Evolutionary conservation across 2,888 invertebrate genomes (phyloP).

Genomic region (Chesias legatella): DNA sequence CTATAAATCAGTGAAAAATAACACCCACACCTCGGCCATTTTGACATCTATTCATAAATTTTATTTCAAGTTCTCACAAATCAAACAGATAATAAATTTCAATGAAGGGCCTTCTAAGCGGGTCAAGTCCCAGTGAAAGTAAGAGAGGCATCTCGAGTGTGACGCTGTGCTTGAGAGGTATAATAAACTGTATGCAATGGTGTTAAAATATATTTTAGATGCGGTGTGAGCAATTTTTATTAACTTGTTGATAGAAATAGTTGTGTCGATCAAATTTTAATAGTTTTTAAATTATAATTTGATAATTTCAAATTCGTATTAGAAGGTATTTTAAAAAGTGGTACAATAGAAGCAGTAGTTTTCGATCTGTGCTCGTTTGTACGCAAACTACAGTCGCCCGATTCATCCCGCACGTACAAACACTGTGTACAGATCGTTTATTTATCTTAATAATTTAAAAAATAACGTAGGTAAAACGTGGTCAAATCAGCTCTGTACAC

Average conservation of each 20-base stretch:
- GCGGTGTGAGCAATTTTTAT: conserved; percentile 4
- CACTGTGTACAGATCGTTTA: no score
- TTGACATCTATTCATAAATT: conserved; percentile 25
- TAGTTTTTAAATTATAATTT: conserved; percentile 1
- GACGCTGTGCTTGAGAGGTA: conserved; percentile 4
- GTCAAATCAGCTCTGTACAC: no score
- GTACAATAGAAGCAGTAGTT: no score
- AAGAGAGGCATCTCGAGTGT: conserved; percentile 24
- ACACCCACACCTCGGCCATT: conserved; percentile 21
- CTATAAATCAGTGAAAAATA: conserved; percentile 1
- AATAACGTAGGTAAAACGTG: no score
- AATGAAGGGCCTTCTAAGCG: conserved; percentile 45
- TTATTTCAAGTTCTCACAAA: conserved; percentile 28
- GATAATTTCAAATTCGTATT: no score
- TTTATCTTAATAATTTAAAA: no score
- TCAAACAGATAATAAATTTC: conserved; percentile 33
- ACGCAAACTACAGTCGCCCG: no score
- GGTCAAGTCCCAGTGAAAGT: conserved; percentile 62
- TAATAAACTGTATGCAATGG: conserved; percentile 8
- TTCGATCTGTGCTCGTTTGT: no score
- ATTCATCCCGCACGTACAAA: no score
- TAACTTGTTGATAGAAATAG: conserved; percentile 19
- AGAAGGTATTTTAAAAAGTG: no score
- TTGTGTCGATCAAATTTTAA: conserved; percentile 18
- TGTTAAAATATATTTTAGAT: conserved; percentile 7